Base-by-base conservation (phyloP, 2,797 vertebrate species). In the Pangasius krempfi region DNA sequence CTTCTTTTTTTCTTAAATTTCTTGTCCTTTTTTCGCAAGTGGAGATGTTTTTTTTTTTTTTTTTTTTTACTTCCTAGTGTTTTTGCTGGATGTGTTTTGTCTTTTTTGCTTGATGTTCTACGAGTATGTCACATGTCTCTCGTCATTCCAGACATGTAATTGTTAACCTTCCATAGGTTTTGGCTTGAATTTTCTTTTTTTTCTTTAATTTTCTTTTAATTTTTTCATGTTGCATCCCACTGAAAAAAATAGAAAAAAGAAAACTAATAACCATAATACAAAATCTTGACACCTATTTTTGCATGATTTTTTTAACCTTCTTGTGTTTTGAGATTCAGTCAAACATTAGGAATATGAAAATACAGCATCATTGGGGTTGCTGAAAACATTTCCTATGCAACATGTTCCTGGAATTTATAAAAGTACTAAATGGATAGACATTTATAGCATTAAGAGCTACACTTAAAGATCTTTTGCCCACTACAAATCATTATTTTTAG, bases 31-130 rank as follows among this genome's bases (percentile, higher is more conserved):
- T 98, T 98, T 98, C 97, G 96, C 96, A 93, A 95, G 94, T 96
- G 95, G 97, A 98, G 96, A 97, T 86, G 20, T 33, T 30, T 50
- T 96, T 97, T 97, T 97, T 92, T 97, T 91, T 96, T 97, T 97
- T 97, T 92, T 97, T 92, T 96, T 96, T 96, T 96, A 95, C 94
- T 98, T 97, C 96, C 96, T 96, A 94, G 97, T 97, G 60, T 97
- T 92, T 99, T 98, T 95, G 95, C 95, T 96, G 95, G 97, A 97
- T 99, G 97, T 99, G 98, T 98, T 98, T 99, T 98, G 98, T 99
- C 98, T 97, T 97, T 94, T 98, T 98, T 98, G 97, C 98, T 98
- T 98, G 97, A 97, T 98, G 97, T 99, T 97, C 98, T 96, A 93
- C 93, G 93, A 95, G 94, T 95, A 94, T 93, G 93, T 96, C 94